phyloP scores from a whole-genome alignment of 2,113 vertebrate species.

The Athene cunicularia region DNA sequence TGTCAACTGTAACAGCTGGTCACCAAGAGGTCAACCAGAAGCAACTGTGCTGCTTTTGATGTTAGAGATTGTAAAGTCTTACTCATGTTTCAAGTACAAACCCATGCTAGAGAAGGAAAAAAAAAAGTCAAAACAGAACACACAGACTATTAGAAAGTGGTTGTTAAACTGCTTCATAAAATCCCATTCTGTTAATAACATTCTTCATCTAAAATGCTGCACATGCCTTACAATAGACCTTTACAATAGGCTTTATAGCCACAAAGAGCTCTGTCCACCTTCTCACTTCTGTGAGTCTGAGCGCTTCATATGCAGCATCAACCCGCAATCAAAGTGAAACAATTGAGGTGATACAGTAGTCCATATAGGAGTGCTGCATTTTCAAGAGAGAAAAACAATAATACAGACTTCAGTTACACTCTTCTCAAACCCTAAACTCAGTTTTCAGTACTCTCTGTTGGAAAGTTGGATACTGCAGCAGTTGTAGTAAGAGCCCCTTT shows the following conservation, averaged over 20 bases:
- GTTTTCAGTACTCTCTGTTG: not conserved
- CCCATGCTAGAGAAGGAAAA: not conserved
- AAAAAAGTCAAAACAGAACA: not conserved
- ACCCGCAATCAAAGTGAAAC: not conserved
- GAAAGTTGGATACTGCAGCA: no score
- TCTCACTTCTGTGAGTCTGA: accelerated
- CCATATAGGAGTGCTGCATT: not conserved
- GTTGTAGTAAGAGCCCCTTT: not conserved
- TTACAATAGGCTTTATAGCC: accelerated
- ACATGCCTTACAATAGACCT: not conserved
- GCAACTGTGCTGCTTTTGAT: not conserved
- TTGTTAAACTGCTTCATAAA: not conserved
- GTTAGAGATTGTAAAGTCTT: not conserved
- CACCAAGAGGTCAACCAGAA: not conserved
- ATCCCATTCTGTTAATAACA: not conserved
- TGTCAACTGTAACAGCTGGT: not conserved
- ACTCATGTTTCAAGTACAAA: accelerated
- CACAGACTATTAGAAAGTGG: not conserved
- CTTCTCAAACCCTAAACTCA: not conserved
- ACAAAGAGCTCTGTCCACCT: not conserved
- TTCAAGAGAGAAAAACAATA: not conserved
- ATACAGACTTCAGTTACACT: accelerated
- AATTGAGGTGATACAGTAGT: accelerated
- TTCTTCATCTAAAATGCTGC: not conserved
- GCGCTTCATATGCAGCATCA: accelerated